Percentiles rank a stretch among this genome's conserved stretches.
Conservation (phyloP, 2,797 vertebrate species). For the Dipus sagitta region DNA sequence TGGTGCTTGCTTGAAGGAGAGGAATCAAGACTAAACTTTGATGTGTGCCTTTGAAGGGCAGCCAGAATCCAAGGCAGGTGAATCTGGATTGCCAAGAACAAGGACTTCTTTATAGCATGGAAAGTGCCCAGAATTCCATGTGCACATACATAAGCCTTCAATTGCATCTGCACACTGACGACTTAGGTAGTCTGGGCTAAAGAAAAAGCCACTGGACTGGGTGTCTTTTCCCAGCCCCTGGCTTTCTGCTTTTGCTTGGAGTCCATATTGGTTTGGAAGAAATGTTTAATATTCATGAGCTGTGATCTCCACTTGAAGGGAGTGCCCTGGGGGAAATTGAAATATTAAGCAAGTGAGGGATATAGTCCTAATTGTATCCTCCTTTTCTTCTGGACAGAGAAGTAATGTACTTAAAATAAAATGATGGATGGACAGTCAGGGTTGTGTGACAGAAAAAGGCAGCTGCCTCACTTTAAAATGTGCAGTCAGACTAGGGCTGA, state of each 20-base stretch:
- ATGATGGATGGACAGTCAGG: constrained; percentile 85
- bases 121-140: constrained; percentile 46
- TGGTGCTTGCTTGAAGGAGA: constrained; percentile 59
- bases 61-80: constrained; percentile 71
- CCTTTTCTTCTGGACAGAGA: constrained; percentile 82
- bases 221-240: constrained; percentile 30
- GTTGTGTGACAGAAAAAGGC: not conserved
- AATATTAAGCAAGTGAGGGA: constrained; percentile 87
- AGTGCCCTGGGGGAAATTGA: constrained; percentile 86
- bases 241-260: constrained; percentile 81
- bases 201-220: not conserved
- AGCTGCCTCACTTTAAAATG: too few species aligned
- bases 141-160: not conserved
- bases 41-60: constrained; percentile 70
- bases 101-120: constrained; percentile 60
- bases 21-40: constrained; percentile 71
- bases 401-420: constrained; percentile 88
- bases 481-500: not conserved
- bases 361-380: constrained; percentile 88
- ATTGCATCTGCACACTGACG: not conserved
- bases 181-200: not conserved
- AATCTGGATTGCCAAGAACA: constrained; percentile 63
- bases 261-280: constrained; percentile 81
- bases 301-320: constrained; percentile 86
- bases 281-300: constrained; percentile 88